A percentile compares a stretch with the other conserved stretches of the same genome.
phyloP scores from a whole-genome alignment of 2,797 vertebrate species.

The Pangasius larnaudii region DNA sequence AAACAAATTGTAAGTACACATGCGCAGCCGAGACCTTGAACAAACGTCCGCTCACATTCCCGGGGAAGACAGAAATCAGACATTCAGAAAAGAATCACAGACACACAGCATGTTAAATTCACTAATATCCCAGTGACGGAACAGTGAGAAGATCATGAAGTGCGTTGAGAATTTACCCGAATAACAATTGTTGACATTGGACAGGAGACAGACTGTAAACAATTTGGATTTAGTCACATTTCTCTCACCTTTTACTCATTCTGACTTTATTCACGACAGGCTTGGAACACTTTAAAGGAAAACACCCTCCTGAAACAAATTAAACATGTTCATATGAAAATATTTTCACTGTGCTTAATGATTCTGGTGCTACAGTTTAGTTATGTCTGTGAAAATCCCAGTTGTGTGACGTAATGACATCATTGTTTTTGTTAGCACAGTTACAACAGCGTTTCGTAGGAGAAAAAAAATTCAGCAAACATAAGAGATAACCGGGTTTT shows the following conservation, averaged over 20 bases:
- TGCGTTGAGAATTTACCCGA: not conserved
- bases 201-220: slow-evolving; percentile 4
- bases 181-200: too few species aligned
- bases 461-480: not conserved
- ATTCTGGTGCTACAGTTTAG: not conserved
- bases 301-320: not conserved
- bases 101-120: not conserved
- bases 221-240: not conserved
- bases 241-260: not conserved
- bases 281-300: not conserved
- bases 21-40: not conserved
- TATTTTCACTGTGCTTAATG: not conserved
- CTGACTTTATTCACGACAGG: not conserved
- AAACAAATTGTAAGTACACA: not conserved
- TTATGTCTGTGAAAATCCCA: not conserved
- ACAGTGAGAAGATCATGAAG: not conserved
- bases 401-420: not conserved
- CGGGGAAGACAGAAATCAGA: slow-evolving; percentile 9
- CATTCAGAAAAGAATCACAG: not conserved
- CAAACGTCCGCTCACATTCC: not conserved
- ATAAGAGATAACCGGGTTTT: not conserved
- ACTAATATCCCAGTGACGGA: not conserved
- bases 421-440: not conserved
- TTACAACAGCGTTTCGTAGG: not conserved
- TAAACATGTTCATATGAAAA: not conserved